Percentiles rank a stretch among this genome's conserved stretches.
Conservation (phyloP, 2,888 invertebrate species). For the Emesis furor region DNA sequence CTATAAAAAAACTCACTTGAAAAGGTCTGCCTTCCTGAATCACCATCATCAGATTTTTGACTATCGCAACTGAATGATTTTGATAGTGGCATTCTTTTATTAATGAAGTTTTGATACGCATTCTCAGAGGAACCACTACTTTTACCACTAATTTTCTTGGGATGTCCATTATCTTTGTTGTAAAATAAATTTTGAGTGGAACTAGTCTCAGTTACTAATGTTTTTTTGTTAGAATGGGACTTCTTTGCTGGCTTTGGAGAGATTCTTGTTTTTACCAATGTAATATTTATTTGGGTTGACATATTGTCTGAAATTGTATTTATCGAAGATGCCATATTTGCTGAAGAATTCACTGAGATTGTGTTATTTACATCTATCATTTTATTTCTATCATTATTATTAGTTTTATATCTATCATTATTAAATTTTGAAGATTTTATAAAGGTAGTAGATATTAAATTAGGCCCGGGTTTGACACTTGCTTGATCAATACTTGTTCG, state of each 20-base stretch:
- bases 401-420: not conserved
- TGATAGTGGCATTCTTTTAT: slow-evolving; percentile 78
- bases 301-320: not conserved
- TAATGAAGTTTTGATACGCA: slow-evolving; percentile 80
- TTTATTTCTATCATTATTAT: too few species aligned
- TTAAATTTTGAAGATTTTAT: not conserved
- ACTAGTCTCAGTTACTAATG: not conserved
- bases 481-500: slow-evolving; percentile 81
- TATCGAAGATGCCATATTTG: not conserved
- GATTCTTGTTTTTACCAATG: not conserved
- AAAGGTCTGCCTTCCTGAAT: slow-evolving; percentile 81
- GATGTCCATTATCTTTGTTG: slow-evolving; percentile 31
- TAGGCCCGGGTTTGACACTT: slow-evolving; percentile 23
- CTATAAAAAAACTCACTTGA: slow-evolving; percentile 79
- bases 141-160: slow-evolving; percentile 30
- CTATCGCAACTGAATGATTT: slow-evolving; percentile 59
- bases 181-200: not conserved
- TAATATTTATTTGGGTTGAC: not conserved
- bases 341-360: not conserved
- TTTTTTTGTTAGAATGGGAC: not conserved
- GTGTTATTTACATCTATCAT: not conserved
- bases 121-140: slow-evolving; percentile 50
- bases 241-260: not conserved
- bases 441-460: slow-evolving; percentile 76
- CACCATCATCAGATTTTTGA: slow-evolving; percentile 75